phyloP scores from a whole-genome alignment of 2,888 invertebrate genomes.

The Xylocampa areola region DNA sequence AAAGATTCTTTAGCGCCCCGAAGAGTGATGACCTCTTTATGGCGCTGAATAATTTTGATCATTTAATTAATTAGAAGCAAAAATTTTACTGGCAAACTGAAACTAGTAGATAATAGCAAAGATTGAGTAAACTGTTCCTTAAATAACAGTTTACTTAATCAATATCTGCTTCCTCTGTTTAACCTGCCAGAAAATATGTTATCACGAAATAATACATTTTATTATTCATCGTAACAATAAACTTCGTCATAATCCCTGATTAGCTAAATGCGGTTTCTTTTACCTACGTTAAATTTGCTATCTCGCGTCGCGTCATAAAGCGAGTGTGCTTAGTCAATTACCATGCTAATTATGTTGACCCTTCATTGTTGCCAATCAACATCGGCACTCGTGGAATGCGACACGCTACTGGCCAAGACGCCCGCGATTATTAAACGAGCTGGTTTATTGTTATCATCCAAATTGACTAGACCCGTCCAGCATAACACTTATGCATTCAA shows the following conservation, averaged over 20 bases:
- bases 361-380: slow-evolving; percentile 74
- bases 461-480: slow-evolving; percentile 54
- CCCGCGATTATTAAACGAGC: slow-evolving; percentile 64
- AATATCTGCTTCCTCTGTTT: slow-evolving; percentile 12
- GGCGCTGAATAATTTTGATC: too few relatives aligned
- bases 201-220: slow-evolving; percentile 13
- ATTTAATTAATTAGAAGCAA: slow-evolving; percentile 27
- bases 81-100: slow-evolving; percentile 30
- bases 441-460: slow-evolving; percentile 63
- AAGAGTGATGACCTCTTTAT: too few relatives aligned
- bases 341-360: slow-evolving; percentile 71
- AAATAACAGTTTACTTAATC: slow-evolving; percentile 27
- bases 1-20: slow-evolving; percentile 7
- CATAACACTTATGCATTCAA: slow-evolving; percentile 27
- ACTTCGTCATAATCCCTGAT: slow-evolving; percentile 32
- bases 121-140: slow-evolving; percentile 43
- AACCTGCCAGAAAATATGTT: slow-evolving; percentile 7
- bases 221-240: slow-evolving; percentile 7
- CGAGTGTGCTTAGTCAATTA: slow-evolving; percentile 58
- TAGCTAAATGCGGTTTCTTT: too few relatives aligned
- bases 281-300: slow-evolving; percentile 47
- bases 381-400: slow-evolving; percentile 71
- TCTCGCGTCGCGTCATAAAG: slow-evolving; percentile 24
- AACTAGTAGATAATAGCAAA: slow-evolving; percentile 46
- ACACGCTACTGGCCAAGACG: slow-evolving; percentile 63